Percentiles rank a stretch among this genome's conserved stretches.
These are phyloP conservation scores for Drosophila ogumai DNA, from an alignment of 1,140 invertebrate species.

Conservation along the genomic window DNA sequence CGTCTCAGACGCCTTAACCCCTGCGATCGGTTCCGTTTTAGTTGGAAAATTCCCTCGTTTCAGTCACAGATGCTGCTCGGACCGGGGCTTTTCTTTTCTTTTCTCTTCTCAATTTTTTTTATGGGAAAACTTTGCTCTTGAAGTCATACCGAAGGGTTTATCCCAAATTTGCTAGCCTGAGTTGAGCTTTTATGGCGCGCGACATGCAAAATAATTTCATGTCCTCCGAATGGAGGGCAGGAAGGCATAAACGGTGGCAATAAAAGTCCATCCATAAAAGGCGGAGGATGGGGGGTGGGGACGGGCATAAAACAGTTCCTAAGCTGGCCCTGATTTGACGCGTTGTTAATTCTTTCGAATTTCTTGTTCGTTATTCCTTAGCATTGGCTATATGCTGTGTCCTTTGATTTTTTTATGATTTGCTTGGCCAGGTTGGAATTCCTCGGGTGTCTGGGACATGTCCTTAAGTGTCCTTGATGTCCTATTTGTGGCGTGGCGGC, in stretches of 20 bases:
- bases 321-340: constrained; percentile 72
- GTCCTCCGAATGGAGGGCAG: constrained; percentile 32
- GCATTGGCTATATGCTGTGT: not conserved
- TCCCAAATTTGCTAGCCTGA: constrained; percentile 69
- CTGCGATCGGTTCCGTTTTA: not conserved
- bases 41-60: constrained; percentile 9
- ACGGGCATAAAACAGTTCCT: constrained; percentile 64
- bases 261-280: constrained; percentile 79
- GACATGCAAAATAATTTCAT: constrained; percentile 73
- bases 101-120: not conserved
- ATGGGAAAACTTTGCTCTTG: constrained; percentile 18
- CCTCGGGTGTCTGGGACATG: constrained; percentile 42
- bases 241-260: constrained; percentile 66
- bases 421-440: constrained; percentile 56
- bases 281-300: not conserved
- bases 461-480: constrained; percentile 65
- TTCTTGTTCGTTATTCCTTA: constrained; percentile 8
- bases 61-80: constrained; percentile 3
- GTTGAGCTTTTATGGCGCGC: constrained; percentile 65
- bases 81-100: not conserved
- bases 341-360: constrained; percentile 70
- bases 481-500: constrained; percentile 41
- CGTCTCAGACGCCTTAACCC: not conserved
- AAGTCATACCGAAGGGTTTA: constrained; percentile 34
- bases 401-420: constrained; percentile 65